A percentile compares a stretch with the other conserved stretches of the same genome.
Conservation (phyloP, 2,113 vertebrate species). For the Saccopteryx leptura region DNA sequence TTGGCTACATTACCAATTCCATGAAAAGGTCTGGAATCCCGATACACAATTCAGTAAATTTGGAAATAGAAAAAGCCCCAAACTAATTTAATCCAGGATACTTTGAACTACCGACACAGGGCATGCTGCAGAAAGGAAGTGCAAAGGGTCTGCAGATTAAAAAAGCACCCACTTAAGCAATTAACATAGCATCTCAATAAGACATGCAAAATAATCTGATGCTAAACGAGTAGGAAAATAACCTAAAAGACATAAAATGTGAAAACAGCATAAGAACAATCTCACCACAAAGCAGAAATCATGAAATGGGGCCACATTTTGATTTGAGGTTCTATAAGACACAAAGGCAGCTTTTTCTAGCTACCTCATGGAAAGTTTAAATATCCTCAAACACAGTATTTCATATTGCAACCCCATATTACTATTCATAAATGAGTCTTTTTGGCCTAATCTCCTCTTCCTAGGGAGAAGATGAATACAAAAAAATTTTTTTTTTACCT, state of each 20-base stretch:
- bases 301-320: constrained; percentile 53
- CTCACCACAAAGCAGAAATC: constrained; percentile 53
- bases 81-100: constrained; percentile 36
- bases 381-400: constrained; percentile 48
- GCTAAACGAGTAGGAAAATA: constrained; percentile 57
- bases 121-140: constrained; percentile 42
- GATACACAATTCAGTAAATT: constrained; percentile 30
- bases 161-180: constrained; percentile 53
- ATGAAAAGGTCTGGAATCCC: constrained; percentile 21
- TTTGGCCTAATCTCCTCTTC: constrained; percentile 81
- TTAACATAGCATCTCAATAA: constrained; percentile 54
- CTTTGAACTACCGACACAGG: constrained; percentile 40
- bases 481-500: too few relatives aligned
- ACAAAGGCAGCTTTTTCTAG: constrained; percentile 47
- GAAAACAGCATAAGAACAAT: constrained; percentile 43
- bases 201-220: constrained; percentile 63
- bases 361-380: constrained; percentile 21
- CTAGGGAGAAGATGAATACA: constrained; percentile 86
- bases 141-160: constrained; percentile 40
- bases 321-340: constrained; percentile 51
- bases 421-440: constrained; percentile 78
- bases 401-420: constrained; percentile 76
- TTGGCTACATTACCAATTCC: constrained; percentile 43
- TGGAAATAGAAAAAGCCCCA: constrained; percentile 27
- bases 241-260: constrained; percentile 39